A percentile compares a stretch with the other conserved stretches of the same genome.
These are phyloP conservation scores for Andricus grossulariae DNA, from an alignment of 1,140 invertebrate genomes.

Conservation along the genomic window DNA sequence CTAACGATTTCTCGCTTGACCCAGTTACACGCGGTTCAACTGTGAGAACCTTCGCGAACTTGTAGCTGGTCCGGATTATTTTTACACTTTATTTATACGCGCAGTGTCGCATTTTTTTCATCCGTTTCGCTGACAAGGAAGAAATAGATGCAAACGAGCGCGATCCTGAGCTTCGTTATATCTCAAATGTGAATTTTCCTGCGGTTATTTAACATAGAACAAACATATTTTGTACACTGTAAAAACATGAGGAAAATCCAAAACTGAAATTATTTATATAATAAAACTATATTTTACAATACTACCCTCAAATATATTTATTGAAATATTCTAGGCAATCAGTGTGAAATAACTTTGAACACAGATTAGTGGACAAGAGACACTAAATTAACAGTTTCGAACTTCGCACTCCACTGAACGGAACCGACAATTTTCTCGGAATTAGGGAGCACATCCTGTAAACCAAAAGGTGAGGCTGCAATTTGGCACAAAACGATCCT, in stretches of 20 bases:
- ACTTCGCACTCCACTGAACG: constrained; percentile 16
- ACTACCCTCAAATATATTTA: neutral
- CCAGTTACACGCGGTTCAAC: constrained; percentile 27
- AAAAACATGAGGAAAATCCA: neutral
- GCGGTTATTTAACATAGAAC: neutral
- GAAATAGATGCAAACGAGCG: neutral
- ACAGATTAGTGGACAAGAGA: constrained; percentile 16
- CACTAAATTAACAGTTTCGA: constrained; percentile 18
- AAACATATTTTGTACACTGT: neutral
- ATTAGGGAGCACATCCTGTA: constrained; percentile 24
- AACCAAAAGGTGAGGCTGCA: neutral
- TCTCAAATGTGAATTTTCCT: neutral
- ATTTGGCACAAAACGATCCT: constrained; percentile 27
- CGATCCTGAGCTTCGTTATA: neutral
- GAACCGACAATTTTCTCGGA: constrained; percentile 9
- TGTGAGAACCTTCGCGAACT: constrained; percentile 12
- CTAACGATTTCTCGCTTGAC: constrained; percentile 30
- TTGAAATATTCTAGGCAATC: neutral
- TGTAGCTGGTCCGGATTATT: constrained; percentile 21
- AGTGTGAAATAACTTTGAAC: neutral
- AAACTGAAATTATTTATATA: neutral
- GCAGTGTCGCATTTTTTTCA: constrained; percentile 16
- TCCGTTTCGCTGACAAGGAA: neutral
- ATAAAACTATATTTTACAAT: neutral
- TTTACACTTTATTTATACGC: constrained; percentile 30